These are phyloP conservation scores for Euclidia mi DNA, from an alignment of 2,888 invertebrate species.

Conservation along the genomic window DNA sequence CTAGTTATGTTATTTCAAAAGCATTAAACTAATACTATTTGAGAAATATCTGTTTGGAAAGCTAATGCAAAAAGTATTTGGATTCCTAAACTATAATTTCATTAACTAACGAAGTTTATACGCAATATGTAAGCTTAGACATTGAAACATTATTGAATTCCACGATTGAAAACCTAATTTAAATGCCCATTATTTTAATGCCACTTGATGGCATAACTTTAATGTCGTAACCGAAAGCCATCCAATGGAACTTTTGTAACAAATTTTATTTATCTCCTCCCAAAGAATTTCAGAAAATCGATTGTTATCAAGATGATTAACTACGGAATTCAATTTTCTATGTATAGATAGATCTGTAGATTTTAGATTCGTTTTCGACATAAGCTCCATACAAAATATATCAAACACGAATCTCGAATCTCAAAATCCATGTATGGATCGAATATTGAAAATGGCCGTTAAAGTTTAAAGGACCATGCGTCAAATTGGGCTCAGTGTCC, in stretches of 20 bases:
- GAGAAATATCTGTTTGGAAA: too few species aligned
- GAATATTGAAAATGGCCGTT: too few species aligned
- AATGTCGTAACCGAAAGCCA: constrained; percentile 84
- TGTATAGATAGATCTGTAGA: too few species aligned
- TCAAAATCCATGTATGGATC: too few species aligned
- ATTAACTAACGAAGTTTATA: constrained; percentile 16
- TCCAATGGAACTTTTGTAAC: constrained; percentile 86
- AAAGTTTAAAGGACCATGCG: too few species aligned
- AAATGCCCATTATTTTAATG: constrained; percentile 82
- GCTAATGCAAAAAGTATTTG: not conserved
- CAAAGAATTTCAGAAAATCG: constrained; percentile 85
- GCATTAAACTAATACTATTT: too few species aligned
- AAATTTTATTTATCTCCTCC: constrained; percentile 87
- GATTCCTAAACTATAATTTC: not conserved
- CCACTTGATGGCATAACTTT: constrained; percentile 87
- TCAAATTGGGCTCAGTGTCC: too few species aligned
- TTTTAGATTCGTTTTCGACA: too few species aligned
- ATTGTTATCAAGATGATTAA: constrained; percentile 84
- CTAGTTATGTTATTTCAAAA: too few species aligned
- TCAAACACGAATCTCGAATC: too few species aligned
- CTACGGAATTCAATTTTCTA: too few species aligned
- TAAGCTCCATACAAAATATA: too few species aligned
- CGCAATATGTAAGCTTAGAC: constrained; percentile 39
- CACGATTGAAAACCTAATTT: constrained; percentile 79
- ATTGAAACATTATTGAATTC: constrained; percentile 74